These are phyloP conservation scores for Ctenicera cuprea DNA, from an alignment of 2,888 invertebrate genomes.

Conservation along the genomic window DNA sequence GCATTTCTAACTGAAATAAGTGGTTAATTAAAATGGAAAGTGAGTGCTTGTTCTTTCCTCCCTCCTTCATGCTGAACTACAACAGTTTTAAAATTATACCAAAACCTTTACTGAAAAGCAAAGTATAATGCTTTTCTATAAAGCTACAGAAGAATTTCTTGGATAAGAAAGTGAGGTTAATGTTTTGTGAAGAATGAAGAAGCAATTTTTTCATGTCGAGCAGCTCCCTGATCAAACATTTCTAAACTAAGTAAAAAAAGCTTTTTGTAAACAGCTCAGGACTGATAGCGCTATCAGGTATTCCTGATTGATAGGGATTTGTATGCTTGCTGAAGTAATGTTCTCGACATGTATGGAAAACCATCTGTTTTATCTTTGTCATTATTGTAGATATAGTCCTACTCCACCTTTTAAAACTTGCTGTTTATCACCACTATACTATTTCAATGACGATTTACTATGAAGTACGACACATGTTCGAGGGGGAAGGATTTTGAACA, in stretches of 20 bases:
- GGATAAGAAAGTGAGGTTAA: constrained; percentile 37
- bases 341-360: neutral
- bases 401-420: neutral
- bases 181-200: constrained; percentile 78
- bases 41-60: constrained; percentile 35
- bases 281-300: constrained; percentile 9
- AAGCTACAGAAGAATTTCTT: neutral
- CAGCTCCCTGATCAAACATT: constrained; percentile 94
- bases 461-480: too few relatives aligned
- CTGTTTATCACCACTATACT: too few relatives aligned
- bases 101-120: neutral
- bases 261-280: constrained; percentile 42
- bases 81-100: neutral
- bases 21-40: constrained; percentile 74
- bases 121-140: too few relatives aligned
- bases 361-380: neutral
- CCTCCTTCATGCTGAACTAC: constrained; percentile 15
- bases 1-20: constrained; percentile 47
- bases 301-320: constrained; percentile 6
- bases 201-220: constrained; percentile 90
- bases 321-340: neutral
- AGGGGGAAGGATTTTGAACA: too few relatives aligned
- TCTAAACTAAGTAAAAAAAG: constrained; percentile 81
- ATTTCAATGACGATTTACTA: too few relatives aligned
- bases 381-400: neutral